Evolutionary conservation across 2,113 vertebrate genomes (phyloP).

Genomic region (Clinocottus analis): DNA sequence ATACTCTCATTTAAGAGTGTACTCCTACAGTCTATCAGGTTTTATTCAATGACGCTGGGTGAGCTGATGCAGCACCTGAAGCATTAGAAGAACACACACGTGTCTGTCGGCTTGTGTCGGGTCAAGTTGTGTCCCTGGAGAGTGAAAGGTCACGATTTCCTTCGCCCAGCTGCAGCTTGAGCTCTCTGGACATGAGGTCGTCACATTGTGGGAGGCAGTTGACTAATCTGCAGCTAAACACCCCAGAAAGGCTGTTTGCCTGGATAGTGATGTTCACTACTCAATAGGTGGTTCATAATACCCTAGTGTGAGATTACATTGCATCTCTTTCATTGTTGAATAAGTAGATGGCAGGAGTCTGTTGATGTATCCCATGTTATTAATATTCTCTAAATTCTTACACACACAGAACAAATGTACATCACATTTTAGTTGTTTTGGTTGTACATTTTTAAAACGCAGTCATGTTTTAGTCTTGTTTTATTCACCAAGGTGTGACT

Average conservation of each 20-base stretch:
- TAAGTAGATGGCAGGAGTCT: background rate
- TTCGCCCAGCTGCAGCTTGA: conserved; percentile 35
- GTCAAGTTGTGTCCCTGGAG: conserved; percentile 61
- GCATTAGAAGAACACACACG: conserved; percentile 31
- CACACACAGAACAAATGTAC: background rate
- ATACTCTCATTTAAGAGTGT: background rate
- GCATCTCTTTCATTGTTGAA: background rate
- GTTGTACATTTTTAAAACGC: background rate
- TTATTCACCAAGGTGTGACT: background rate
- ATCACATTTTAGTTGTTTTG: background rate
- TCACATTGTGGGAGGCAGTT: conserved; percentile 2
- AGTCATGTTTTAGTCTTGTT: background rate
- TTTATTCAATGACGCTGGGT: background rate
- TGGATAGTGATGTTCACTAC: background rate
- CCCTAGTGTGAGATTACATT: background rate
- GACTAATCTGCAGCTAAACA: conserved; percentile 3
- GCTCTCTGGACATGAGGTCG: conserved; percentile 23
- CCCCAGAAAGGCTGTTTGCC: background rate
- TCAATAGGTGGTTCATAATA: conserved; percentile 5
- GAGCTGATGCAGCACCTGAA: background rate
- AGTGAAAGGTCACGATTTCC: conserved; percentile 64
- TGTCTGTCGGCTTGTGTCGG: conserved; percentile 58
- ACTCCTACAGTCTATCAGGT: background rate
- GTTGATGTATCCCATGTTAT: background rate
- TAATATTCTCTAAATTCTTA: background rate